A percentile compares a stretch with the other conserved stretches of the same genome.
phyloP scores from a whole-genome alignment of 2,113 vertebrate genomes.

The Gallinago media region DNA sequence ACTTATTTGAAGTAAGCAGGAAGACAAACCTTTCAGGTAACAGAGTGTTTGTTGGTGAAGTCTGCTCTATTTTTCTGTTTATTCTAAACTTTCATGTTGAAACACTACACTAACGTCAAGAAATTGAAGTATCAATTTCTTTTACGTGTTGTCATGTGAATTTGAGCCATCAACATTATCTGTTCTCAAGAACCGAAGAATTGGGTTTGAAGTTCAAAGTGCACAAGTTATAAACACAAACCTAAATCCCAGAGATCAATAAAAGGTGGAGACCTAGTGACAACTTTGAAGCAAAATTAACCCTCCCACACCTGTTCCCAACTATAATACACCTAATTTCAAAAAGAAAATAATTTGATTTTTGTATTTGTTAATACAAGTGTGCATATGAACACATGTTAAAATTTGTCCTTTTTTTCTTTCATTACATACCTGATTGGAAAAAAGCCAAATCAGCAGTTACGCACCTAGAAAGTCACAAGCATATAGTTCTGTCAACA shows the following conservation, averaged over 20 bases:
- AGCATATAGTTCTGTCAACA: neutral
- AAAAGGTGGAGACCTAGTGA: neutral
- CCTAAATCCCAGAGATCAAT: neutral
- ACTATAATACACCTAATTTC: neutral
- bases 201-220: neutral
- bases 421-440: neutral
- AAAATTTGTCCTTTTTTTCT: neutral
- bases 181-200: neutral
- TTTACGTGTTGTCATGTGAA: neutral
- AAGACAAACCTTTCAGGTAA: neutral
- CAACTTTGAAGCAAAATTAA: neutral
- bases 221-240: neutral
- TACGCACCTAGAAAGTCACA: rapidly evolving
- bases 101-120: neutral
- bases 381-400: neutral
- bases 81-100: neutral
- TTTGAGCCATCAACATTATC: neutral
- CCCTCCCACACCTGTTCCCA: neutral
- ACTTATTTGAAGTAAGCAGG: too few relatives aligned
- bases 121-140: neutral
- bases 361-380: neutral
- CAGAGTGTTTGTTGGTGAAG: neutral
- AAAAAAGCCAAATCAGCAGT: neutral
- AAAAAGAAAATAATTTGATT: neutral
- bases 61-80: neutral